Base-by-base conservation (phyloP, 2,888 invertebrate genomes). In the Catonia carolina region DNA sequence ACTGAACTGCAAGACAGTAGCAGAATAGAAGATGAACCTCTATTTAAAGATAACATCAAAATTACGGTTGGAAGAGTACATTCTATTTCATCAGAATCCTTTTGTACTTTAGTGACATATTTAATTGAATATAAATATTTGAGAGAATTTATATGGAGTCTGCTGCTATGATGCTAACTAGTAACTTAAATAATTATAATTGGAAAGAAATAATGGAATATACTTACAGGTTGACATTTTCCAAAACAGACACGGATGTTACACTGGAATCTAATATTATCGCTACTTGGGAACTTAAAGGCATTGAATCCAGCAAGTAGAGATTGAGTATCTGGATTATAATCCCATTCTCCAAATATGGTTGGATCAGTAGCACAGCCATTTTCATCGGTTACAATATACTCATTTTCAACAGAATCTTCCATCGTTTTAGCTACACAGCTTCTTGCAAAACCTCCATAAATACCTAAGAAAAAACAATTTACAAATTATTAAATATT, bases 211-310 rank as follows among this genome's bases (percentile, higher is more conserved):
- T n/a, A 27, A 27, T 6, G 39, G 39, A 39, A 39, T 15, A 4
- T 48, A 74, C 84, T 80, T 75, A 88, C 93, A 67, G 94, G 93
- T 78, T 93, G 94, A 72, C 94, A 95, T 75, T 85, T 89, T 71
- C 93, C 93, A 70, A 94, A 94, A 78, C 94, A 94, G 8, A 95
- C 93, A 60, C 93, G 81, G 67, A 94, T 92, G 72, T 94, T 94
- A 72, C 94, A 94, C 73, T 94, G 94, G 88, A 95, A 94, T 73
- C 90, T 77, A 67, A 94, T 91, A 69, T 90, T 93, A 69, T 94
- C 93, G 69, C 92, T 92, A 67, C 89, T 90, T 1, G 94, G 94
- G 82, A 94, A 95, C 71, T 94, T 94, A 73, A 94, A 94, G 2
- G 93, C 94, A 71, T 92, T 92, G 74, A 95, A 94, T 66, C 87